Evolutionary conservation across 2,113 vertebrate genomes (phyloP).

Genomic region (Rhinoderma darwinii): DNA sequence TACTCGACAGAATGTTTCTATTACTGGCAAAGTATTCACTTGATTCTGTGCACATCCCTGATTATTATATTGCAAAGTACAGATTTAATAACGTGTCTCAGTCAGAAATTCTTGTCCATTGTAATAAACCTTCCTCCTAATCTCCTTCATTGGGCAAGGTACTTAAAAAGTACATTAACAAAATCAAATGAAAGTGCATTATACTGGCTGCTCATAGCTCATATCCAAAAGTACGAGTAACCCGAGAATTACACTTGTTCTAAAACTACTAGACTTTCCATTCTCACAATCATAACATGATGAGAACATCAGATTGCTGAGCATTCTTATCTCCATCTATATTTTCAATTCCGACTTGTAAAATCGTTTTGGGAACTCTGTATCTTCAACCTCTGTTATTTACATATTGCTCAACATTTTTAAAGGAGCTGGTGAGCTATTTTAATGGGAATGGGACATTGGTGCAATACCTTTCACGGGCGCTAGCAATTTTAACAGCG

Average conservation of each 20-base stretch:
- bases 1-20: neutral
- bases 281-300: conserved; percentile 36
- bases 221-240: neutral
- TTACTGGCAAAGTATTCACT: conserved; percentile 29
- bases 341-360: conserved; percentile 16
- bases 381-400: neutral
- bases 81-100: conserved; percentile 39
- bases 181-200: conserved; percentile 37
- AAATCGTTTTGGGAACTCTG: conserved; percentile 36
- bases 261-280: neutral
- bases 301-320: neutral
- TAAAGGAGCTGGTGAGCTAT: too few relatives aligned
- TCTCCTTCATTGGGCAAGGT: neutral
- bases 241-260: neutral
- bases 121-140: conserved; percentile 44
- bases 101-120: conserved; percentile 14
- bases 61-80: conserved; percentile 33
- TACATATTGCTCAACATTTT: neutral
- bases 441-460: too few relatives aligned
- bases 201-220: neutral
- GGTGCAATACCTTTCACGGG: too few relatives aligned
- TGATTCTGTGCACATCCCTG: conserved; percentile 35
- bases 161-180: conserved; percentile 43
- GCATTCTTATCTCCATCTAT: neutral
- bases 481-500: too few relatives aligned